These are phyloP conservation scores for Ailurus styani DNA, from an alignment of 2,113 vertebrate genomes.

Conservation along the genomic window DNA sequence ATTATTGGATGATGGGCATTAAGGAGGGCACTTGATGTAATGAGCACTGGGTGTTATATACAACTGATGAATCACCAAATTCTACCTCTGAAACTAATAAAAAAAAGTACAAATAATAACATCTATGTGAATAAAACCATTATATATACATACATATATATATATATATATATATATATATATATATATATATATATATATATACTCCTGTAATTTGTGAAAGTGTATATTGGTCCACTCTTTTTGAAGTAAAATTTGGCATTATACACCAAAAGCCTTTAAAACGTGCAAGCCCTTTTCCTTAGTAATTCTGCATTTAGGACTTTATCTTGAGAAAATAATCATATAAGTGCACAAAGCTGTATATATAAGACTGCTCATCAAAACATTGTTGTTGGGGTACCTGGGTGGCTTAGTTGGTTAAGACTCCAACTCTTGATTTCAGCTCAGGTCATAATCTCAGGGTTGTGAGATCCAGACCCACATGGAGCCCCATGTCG, in stretches of 20 bases:
- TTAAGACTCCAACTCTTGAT: not conserved
- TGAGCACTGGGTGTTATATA: not conserved
- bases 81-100: not conserved
- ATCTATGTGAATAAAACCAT: not conserved
- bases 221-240: not conserved
- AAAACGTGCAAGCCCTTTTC: not conserved
- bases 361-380: not conserved
- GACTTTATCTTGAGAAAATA: not conserved
- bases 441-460: not conserved
- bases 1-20: not conserved
- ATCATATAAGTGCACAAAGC: not conserved
- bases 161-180: not conserved
- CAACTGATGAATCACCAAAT: not conserved
- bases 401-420: not conserved
- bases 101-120: not conserved
- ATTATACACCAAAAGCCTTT: not conserved
- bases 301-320: conserved; percentile 3
- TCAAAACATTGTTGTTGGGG: not conserved
- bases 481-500: not conserved
- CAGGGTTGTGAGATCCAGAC: not conserved
- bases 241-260: conserved; percentile 8
- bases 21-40: not conserved
- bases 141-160: not conserved
- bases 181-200: not conserved
- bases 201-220: not conserved